phyloP scores from a whole-genome alignment of 2,888 invertebrate species.

The Crematogaster levior region DNA sequence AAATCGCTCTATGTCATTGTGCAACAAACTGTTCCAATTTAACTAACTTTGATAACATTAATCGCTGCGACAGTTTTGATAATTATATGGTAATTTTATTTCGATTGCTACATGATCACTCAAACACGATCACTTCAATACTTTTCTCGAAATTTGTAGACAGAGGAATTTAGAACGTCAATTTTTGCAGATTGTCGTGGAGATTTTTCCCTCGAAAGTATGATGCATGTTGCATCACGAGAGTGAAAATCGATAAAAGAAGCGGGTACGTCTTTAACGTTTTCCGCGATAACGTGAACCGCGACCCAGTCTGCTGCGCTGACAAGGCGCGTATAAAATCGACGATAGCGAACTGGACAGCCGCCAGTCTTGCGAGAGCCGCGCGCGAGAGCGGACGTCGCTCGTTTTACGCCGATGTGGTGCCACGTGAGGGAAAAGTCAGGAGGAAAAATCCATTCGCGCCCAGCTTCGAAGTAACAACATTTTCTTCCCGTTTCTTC shows the following conservation, averaged over 20 bases:
- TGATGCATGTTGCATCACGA: neutral
- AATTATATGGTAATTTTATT: neutral
- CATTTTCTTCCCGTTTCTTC: conserved; percentile 54
- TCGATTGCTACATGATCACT: no score
- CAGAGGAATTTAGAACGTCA: neutral
- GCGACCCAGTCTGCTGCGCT: conserved; percentile 58
- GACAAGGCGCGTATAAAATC: conserved; percentile 73
- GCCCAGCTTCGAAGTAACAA: conserved; percentile 14
- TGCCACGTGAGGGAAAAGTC: conserved; percentile 59
- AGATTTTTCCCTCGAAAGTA: neutral
- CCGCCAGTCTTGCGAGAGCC: conserved; percentile 76
- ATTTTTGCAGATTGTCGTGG: neutral
- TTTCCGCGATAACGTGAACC: conserved; percentile 68
- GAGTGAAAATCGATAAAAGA: conserved; percentile 32
- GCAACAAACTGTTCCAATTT: neutral
- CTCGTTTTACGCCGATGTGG: conserved; percentile 65
- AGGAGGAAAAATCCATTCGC: conserved; percentile 26
- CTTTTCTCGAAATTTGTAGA: neutral
- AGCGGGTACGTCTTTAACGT: neutral
- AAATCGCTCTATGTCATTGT: neutral
- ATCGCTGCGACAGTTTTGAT: neutral
- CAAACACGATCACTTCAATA: neutral
- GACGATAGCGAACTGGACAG: conserved; percentile 72
- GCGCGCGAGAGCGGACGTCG: conserved; percentile 72
- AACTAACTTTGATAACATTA: neutral